Evolutionary conservation across 1,140 invertebrate genomes (phyloP), one percentile per base, ranked within the genome.

Genomic region (Helicoverpa armigera): DNA sequence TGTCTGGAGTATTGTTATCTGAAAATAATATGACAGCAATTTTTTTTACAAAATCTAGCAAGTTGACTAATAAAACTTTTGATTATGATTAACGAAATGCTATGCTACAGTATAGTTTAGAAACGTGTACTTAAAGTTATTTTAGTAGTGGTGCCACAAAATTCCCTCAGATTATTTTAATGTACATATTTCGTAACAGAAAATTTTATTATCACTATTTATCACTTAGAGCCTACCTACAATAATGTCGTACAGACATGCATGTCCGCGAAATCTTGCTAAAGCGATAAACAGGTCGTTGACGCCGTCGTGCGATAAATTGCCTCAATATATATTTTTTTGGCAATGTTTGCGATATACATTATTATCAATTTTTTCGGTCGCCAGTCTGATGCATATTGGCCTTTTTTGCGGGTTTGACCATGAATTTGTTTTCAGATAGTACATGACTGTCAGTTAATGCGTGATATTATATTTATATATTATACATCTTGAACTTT

Each of bases 251-350:
- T 53, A 69, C 83, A 77, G 82, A 84, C 81, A 86, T 85, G 79
- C 82, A 86, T 85, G 86, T 84, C 82, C 85, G 82, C 79, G 82
- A 88, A 92, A 89, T 89, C 86, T 91, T 79, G 84, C 84, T 81
- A 87, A 90, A 86, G 76, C 88, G 90, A 93, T 93, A 93, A 92
- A 83, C 78, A 79, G 91, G 86, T 91, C 88, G 82, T 90, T 91
- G 90, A 93, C 90, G 83, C 67, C 74, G 81, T 60, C 75, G 63
- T 76, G 84, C 86, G 85, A 84, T 87, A 89, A 91, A 88, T 82
- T 70, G 65, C 48, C 65, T 29, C 63, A 60, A 60, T 79, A 70
- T 70, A 43, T 14, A n/a, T 70, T 79, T 70, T 78, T 87, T 89
- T 88, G 82, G 81, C 84, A 82, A 79, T 82, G 61, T 81, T 81